Percentiles rank a stretch among this genome's conserved stretches.
Evolutionary conservation across 2,888 invertebrate genomes (phyloP).

Genomic region (Prostheceraeus crozeri): DNA sequence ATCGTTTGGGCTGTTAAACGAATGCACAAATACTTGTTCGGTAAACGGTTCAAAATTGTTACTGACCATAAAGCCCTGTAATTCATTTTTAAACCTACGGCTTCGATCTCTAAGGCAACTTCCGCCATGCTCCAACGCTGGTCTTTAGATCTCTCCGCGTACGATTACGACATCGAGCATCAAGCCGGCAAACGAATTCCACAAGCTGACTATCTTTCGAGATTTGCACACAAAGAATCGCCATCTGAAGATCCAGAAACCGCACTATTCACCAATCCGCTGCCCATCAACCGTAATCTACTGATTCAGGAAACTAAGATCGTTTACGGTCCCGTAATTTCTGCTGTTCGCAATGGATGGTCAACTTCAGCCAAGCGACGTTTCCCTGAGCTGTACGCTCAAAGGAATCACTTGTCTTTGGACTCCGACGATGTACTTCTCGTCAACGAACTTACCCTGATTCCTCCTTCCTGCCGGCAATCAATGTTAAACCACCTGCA

Average conservation of each 20-base stretch:
- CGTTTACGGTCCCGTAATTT: background rate
- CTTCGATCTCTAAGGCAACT: conserved; percentile 10
- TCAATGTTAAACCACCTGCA: conserved; percentile 2
- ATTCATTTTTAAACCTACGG: background rate
- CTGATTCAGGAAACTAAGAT: conserved; percentile 13
- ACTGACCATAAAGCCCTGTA: background rate
- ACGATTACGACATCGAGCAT: conserved; percentile 4
- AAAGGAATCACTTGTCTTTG: background rate
- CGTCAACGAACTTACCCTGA: conserved; percentile 9
- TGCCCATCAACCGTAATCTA: conserved; percentile 2
- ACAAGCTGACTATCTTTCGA: conserved; percentile 5
- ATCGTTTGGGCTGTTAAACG: conserved; percentile 16
- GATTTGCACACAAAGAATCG: background rate
- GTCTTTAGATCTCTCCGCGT: conserved; percentile 5
- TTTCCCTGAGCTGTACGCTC: background rate
- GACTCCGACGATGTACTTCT: background rate
- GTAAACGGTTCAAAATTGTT: background rate
- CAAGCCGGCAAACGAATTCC: conserved; percentile 4
- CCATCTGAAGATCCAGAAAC: background rate
- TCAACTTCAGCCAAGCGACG: background rate
- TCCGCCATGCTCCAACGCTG: conserved; percentile 20
- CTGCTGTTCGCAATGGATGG: conserved; percentile 3
- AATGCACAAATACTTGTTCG: conserved; percentile 11
- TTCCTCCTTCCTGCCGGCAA: conserved; percentile 10
- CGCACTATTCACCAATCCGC: background rate